These are phyloP conservation scores for Crocuta crocuta DNA, from an alignment of 2,113 vertebrate genomes.

Conservation along the genomic window DNA sequence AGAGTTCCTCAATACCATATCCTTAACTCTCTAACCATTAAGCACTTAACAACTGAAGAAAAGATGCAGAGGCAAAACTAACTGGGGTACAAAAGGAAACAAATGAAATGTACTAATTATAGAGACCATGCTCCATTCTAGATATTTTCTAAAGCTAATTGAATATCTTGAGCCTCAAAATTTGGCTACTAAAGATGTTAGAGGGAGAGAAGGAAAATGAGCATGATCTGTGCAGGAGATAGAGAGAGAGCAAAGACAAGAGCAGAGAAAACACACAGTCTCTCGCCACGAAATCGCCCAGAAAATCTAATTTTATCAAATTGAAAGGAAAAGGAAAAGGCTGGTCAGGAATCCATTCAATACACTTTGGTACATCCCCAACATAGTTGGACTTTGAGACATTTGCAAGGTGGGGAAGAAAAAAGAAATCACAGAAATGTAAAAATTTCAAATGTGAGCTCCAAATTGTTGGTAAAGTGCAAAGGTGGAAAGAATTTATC, in stretches of 20 bases:
- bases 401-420: not conserved
- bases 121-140: not conserved
- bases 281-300: not conserved
- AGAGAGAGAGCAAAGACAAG: not conserved
- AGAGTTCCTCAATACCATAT: not conserved
- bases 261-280: not conserved
- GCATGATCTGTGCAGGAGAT: not conserved
- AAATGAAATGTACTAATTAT: not conserved
- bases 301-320: not conserved
- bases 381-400: not conserved
- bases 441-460: constrained; percentile 14
- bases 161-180: not conserved
- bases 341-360: not conserved
- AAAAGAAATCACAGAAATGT: not conserved
- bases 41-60: not conserved
- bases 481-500: not conserved
- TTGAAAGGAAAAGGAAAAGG: not conserved
- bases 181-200: not conserved
- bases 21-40: not conserved
- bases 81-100: not conserved
- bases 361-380: not conserved
- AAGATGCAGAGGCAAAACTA: not conserved
- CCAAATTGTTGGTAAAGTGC: constrained; percentile 16
- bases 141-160: not conserved
- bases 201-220: not conserved